Conservation (phyloP, 2,797 vertebrate species). For the Hylomyscus alleni region DNA sequence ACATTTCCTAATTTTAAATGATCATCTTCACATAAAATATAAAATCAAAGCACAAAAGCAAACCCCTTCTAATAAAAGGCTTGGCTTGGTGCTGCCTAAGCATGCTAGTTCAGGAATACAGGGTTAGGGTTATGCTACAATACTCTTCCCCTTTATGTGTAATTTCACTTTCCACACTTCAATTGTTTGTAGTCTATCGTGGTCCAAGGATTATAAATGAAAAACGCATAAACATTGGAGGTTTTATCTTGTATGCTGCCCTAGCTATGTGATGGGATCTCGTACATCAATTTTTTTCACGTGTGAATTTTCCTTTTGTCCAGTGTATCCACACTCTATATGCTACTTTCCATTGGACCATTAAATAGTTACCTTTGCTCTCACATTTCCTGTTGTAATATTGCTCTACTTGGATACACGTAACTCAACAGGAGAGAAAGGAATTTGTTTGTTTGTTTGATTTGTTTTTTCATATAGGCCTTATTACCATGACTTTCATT, state of each 20-base stretch:
- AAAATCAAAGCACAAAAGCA: not conserved
- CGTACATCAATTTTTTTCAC: not conserved
- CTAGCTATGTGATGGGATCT: not conserved
- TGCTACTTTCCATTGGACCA: not conserved
- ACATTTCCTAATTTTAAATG: constrained; percentile 13
- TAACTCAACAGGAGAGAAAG: not conserved
- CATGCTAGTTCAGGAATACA: constrained; percentile 64
- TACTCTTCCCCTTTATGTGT: accelerated
- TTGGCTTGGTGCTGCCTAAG: constrained; percentile 41
- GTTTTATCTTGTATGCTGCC: not conserved
- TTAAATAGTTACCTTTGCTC: not conserved
- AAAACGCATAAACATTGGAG: not conserved
- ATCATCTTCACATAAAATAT: constrained; percentile 34
- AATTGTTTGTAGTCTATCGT: not conserved
- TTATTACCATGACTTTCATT: not conserved
- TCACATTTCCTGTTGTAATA: not conserved
- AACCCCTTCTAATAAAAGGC: constrained; percentile 43
- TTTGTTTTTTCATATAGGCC: no score
- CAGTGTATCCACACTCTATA: no score
- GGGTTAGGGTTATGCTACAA: constrained; percentile 7
- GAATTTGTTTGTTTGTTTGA: no score
- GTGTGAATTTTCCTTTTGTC: not conserved
- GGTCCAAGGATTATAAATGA: not conserved
- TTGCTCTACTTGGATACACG: not conserved
- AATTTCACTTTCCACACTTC: not conserved